Conservation (phyloP, 1,140 invertebrate genomes). For the Melanaphis sacchari region DNA sequence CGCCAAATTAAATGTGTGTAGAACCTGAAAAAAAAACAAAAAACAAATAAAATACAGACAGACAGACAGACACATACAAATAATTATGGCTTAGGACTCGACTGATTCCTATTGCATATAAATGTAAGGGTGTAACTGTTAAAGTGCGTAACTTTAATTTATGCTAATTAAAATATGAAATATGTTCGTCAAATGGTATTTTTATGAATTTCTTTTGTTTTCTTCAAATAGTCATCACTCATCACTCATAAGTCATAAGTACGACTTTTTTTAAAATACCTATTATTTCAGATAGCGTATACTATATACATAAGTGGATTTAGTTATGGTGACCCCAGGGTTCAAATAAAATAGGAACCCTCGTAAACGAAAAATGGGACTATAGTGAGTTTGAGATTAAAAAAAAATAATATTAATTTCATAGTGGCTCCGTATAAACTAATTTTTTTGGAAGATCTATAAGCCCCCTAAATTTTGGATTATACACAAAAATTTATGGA, state of each 20-base stretch:
- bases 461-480: too few relatives aligned
- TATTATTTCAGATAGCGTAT: not conserved
- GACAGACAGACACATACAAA: not conserved
- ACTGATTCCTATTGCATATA: not conserved
- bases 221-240: not conserved
- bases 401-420: too few relatives aligned
- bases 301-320: too few relatives aligned
- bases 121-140: not conserved
- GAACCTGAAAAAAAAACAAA: not conserved
- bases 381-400: too few relatives aligned
- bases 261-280: not conserved
- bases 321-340: too few relatives aligned
- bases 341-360: too few relatives aligned
- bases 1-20: not conserved
- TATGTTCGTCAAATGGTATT: not conserved
- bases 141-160: not conserved
- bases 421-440: too few relatives aligned
- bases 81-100: not conserved
- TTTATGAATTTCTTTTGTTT: not conserved
- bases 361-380: too few relatives aligned
- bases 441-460: too few relatives aligned
- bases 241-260: not conserved
- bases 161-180: not conserved
- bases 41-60: not conserved
- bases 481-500: not conserved